These are phyloP conservation scores for Uropsilus gracilis DNA, from an alignment of 2,113 vertebrate genomes.

Conservation along the genomic window DNA sequence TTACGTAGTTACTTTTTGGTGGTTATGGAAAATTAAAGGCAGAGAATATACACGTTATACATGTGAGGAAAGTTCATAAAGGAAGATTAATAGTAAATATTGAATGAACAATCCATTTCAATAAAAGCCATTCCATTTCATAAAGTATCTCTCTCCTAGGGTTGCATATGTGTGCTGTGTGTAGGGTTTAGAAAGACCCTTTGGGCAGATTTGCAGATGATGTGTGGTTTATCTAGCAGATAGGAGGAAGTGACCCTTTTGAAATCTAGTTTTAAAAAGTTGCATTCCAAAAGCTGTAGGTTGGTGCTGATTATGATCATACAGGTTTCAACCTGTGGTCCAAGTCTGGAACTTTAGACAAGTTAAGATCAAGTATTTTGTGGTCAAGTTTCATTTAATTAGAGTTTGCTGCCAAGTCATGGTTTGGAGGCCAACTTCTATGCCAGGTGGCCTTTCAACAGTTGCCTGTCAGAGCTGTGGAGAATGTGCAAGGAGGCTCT, in stretches of 20 bases:
- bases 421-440: conserved; percentile 29
- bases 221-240: background rate
- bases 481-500: background rate
- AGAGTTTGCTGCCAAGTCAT: conserved; percentile 71
- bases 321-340: conserved; percentile 74
- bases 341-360: conserved; percentile 68
- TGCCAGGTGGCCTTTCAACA: conserved; percentile 56
- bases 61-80: background rate
- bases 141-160: background rate
- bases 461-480: background rate
- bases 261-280: conserved; percentile 46
- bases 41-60: background rate
- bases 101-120: background rate
- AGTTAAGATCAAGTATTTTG: conserved; percentile 68
- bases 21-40: conserved; percentile 18
- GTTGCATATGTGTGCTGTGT: no score
- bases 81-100: background rate
- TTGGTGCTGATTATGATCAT: conserved; percentile 59
- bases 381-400: conserved; percentile 74
- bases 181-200: background rate
- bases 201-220: background rate
- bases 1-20: background rate
- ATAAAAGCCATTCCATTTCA: background rate
- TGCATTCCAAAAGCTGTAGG: conserved; percentile 65
- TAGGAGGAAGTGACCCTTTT: conserved; percentile 22